Percentiles rank a stretch among this genome's conserved stretches.
Conservation (phyloP, 2,797 vertebrate species). For the Gymnopithys bicolor region DNA sequence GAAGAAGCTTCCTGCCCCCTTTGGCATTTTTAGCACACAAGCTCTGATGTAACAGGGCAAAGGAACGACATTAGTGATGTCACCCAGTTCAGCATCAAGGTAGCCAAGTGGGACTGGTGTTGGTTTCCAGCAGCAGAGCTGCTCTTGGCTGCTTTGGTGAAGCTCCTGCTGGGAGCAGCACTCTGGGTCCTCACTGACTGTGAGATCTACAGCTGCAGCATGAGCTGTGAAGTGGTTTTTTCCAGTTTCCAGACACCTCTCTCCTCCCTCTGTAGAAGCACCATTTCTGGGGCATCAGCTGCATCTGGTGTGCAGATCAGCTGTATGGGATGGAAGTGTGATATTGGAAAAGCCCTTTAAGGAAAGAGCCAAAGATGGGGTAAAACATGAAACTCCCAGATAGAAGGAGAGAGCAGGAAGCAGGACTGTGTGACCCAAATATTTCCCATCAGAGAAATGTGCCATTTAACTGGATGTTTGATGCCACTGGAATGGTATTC, state of each 20-base stretch:
- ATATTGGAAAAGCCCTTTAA: background rate
- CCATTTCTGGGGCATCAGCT: background rate
- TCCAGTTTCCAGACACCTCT: background rate
- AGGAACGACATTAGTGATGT: fast-evolving
- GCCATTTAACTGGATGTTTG: background rate
- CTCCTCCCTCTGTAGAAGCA: background rate
- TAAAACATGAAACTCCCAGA: background rate
- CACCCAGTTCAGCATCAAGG: background rate
- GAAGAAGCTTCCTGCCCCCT: background rate
- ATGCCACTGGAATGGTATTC: background rate
- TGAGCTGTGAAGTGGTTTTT: background rate
- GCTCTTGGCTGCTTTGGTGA: background rate
- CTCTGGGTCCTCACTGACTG: background rate
- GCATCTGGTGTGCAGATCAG: background rate
- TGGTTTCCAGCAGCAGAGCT: background rate
- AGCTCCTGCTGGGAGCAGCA: fast-evolving
- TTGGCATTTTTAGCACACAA: fast-evolving
- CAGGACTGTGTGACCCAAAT: background rate
- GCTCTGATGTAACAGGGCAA: background rate
- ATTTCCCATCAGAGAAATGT: background rate
- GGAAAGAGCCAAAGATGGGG: background rate
- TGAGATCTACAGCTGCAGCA: background rate
- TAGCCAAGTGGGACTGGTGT: background rate
- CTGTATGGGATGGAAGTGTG: background rate
- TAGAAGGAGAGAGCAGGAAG: background rate